These are phyloP conservation scores for Zhengitettix transpicula DNA, from an alignment of 2,888 invertebrate genomes.

Conservation along the genomic window DNA sequence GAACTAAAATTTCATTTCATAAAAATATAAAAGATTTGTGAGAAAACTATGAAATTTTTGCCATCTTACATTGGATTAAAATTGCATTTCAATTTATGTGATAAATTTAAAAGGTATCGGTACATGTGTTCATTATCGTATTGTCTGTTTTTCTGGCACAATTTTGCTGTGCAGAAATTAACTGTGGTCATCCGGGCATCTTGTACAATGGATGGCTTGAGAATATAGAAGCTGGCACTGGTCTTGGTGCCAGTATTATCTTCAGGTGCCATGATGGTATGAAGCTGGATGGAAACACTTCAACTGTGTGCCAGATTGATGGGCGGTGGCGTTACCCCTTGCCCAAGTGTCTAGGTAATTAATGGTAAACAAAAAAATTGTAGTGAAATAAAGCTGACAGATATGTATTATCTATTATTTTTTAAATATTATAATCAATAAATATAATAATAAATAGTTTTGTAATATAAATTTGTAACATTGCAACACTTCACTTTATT, in stretches of 20 bases:
- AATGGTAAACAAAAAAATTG: not conserved
- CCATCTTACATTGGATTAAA: not conserved
- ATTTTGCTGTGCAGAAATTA: slow-evolving; percentile 55
- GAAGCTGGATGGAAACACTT: slow-evolving; percentile 73
- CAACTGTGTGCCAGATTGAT: slow-evolving; percentile 82
- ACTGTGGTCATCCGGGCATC: slow-evolving; percentile 86
- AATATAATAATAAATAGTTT: too few relatives aligned
- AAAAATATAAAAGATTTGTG: too few relatives aligned
- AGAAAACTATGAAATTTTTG: not conserved
- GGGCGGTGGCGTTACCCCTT: slow-evolving; percentile 89
- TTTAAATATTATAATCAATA: too few relatives aligned
- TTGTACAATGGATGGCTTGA: slow-evolving; percentile 93
- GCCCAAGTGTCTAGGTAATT: slow-evolving; percentile 71
- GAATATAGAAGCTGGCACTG: slow-evolving; percentile 77
- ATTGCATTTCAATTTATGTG: not conserved
- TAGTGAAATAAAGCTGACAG: too few relatives aligned
- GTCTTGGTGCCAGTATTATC: slow-evolving; percentile 78
- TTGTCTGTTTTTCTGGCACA: slow-evolving; percentile 8
- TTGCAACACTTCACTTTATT: too few relatives aligned
- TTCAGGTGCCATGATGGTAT: slow-evolving; percentile 87
- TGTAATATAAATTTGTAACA: too few relatives aligned
- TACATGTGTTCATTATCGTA: slow-evolving; percentile 3
- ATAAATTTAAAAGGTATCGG: not conserved
- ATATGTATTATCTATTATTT: too few relatives aligned
- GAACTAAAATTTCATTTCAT: too few relatives aligned